These are phyloP conservation scores for Eurosta solidaginis DNA, from an alignment of 1,140 invertebrate species.

Conservation along the genomic window DNA sequence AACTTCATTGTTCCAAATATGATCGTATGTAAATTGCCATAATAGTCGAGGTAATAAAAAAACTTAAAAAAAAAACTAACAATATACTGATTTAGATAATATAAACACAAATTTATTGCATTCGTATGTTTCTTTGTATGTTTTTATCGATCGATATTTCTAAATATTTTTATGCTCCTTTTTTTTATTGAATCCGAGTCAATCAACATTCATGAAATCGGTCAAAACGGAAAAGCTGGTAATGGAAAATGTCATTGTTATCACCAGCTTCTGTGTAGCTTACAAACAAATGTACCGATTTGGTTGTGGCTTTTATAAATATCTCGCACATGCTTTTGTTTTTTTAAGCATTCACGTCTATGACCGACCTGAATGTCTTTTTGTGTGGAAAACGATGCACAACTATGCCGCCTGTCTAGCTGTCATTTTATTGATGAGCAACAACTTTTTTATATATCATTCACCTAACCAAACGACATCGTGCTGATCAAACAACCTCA, in stretches of 20 bases:
- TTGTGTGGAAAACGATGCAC: neutral
- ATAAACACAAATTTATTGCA: neutral
- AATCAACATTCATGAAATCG: neutral
- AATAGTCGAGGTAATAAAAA: neutral
- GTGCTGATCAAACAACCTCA: neutral
- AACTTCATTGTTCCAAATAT: too few relatives aligned
- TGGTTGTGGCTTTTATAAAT: too few relatives aligned
- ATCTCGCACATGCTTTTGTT: too few relatives aligned
- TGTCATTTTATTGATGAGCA: constrained; percentile 27
- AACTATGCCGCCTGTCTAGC: neutral
- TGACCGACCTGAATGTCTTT: too few relatives aligned
- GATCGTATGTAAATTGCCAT: too few relatives aligned
- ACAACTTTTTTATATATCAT: constrained; percentile 17
- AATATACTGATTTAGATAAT: neutral
- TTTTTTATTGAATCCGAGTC: neutral
- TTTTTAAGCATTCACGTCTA: too few relatives aligned
- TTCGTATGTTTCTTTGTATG: neutral
- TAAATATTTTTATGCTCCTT: neutral
- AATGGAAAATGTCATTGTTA: constrained; percentile 24
- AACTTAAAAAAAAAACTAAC: neutral
- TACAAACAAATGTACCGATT: too few relatives aligned
- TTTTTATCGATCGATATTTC: neutral
- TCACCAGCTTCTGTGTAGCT: neutral
- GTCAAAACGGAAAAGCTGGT: neutral
- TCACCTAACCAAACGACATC: neutral